Evolutionary conservation across 2,113 vertebrate genomes (phyloP).

Genomic region (Dasypus novemcinctus): DNA sequence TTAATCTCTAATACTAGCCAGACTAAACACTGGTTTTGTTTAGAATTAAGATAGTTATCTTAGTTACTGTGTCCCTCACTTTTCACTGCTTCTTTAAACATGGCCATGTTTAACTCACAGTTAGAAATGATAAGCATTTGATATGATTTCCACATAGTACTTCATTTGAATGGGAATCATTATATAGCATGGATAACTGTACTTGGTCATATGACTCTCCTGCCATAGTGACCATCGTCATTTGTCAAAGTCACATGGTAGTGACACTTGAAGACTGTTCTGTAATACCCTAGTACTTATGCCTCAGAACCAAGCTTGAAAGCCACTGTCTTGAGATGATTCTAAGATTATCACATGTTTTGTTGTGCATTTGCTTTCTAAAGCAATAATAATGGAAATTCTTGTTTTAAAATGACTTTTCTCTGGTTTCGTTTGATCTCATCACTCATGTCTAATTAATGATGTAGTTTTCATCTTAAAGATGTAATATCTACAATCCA

Average conservation of each 20-base stretch:
- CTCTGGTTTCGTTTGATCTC: neutral
- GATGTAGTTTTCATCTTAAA: conserved; percentile 3
- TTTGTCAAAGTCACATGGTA: neutral
- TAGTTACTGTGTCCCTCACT: neutral
- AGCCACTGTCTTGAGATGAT: neutral
- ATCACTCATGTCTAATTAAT: neutral
- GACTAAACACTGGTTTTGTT: neutral
- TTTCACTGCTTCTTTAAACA: neutral
- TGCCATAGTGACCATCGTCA: neutral
- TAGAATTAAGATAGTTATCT: neutral
- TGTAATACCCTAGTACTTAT: neutral
- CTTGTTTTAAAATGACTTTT: neutral
- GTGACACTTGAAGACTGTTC: no score
- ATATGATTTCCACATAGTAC: neutral
- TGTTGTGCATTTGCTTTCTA: neutral
- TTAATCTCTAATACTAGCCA: neutral
- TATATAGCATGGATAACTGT: neutral
- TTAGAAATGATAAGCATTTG: neutral
- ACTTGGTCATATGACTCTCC: neutral
- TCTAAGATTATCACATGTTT: neutral
- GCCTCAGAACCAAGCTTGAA: neutral
- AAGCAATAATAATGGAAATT: neutral
- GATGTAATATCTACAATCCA: neutral
- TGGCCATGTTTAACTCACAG: neutral
- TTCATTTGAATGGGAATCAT: neutral